Evolutionary conservation across 1,140 invertebrate genomes (phyloP).

Genomic region (Caenorhabditis brenneri): DNA sequence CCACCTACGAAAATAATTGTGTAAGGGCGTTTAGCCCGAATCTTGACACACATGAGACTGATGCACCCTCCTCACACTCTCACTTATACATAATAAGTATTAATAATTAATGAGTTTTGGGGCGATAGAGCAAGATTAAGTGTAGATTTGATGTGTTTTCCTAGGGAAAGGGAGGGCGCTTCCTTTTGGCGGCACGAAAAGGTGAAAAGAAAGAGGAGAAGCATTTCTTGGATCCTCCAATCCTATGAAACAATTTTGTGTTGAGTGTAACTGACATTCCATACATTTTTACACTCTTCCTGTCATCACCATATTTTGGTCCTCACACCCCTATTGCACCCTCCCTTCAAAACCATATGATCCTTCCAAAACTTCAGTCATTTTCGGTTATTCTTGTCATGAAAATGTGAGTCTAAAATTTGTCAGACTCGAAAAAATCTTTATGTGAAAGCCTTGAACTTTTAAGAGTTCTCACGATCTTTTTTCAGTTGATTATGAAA

Average conservation of each 20-base stretch:
- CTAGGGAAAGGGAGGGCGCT: not conserved
- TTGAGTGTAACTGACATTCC: not conserved
- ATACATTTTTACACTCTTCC: conserved; percentile 27
- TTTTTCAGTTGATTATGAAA: not conserved
- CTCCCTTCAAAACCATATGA: conserved; percentile 10
- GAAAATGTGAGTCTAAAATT: not conserved
- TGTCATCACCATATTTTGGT: conserved; percentile 23
- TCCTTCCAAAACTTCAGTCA: not conserved
- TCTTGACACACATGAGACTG: conserved; percentile 24
- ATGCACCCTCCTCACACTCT: conserved; percentile 36
- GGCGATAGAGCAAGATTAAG: conserved; percentile 12
- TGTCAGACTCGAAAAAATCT: not conserved
- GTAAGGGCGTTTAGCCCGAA: conserved; percentile 24
- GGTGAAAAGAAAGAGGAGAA: not conserved
- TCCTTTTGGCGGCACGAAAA: conserved; percentile 16
- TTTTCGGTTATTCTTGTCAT: too few relatives aligned
- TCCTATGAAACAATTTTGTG: conserved; percentile 9
- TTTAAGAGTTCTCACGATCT: not conserved
- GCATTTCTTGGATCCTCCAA: not conserved
- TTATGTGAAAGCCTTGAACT: not conserved
- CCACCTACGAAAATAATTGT: conserved; percentile 39
- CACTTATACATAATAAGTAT: conserved; percentile 35
- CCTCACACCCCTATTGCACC: not conserved
- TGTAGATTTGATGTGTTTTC: conserved; percentile 35
- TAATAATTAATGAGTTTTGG: conserved; percentile 25